Conservation (phyloP, 2,797 vertebrate genomes). For the Rhabdophis nuchalis region DNA sequence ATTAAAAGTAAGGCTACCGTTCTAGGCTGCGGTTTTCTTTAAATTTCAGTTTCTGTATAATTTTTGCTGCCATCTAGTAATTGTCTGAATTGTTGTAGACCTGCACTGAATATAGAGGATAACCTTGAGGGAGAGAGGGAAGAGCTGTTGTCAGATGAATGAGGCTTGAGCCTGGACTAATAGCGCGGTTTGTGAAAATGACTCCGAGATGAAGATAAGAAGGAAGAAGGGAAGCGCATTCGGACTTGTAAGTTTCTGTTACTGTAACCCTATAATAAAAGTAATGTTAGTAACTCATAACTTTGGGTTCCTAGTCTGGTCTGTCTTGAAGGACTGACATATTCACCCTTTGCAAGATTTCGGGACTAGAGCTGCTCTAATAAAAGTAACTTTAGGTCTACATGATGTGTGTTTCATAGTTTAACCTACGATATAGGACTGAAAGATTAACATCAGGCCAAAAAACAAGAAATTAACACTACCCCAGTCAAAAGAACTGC, state of each 20-base stretch:
- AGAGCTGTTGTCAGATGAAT: not conserved
- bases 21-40: not conserved
- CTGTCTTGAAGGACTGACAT: not conserved
- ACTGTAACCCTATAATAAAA: not conserved
- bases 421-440: not conserved
- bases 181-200: not conserved
- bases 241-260: not conserved
- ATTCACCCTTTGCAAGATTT: not conserved
- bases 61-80: not conserved
- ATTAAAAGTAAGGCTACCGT: not conserved
- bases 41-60: not conserved
- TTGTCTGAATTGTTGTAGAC: not conserved
- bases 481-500: no score
- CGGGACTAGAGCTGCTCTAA: not conserved
- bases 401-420: not conserved
- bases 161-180: not conserved
- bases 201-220: not conserved
- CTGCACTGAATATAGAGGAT: not conserved
- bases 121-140: not conserved
- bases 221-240: not conserved
- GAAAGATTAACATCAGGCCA: not conserved
- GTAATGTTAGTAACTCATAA: not conserved
- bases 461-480: no score
- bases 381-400: not conserved
- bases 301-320: not conserved